Base-by-base conservation (phyloP, 2,113 vertebrate genomes). In the Tamias sibiricus region DNA sequence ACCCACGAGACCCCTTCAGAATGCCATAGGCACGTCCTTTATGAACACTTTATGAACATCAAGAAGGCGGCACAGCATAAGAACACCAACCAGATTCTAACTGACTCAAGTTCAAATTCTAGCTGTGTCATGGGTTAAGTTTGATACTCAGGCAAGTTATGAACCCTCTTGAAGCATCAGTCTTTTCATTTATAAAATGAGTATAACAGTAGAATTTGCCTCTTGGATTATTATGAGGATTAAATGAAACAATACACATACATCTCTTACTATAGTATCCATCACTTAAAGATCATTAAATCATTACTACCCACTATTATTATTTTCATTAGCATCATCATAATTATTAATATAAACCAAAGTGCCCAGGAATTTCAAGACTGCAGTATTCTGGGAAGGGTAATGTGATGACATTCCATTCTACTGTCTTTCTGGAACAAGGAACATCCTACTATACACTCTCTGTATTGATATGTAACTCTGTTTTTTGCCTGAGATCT, bases 201-300 rank as follows among this genome's bases (percentile, higher is more conserved):
- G 2, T 57, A 59, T 72, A 66, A 91, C 52, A 84, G 37, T 85
- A 75, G 8, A 64, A 84, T 47, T 74, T 62, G 44, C 57, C 13
- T 86, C 28, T 68, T 82, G 44, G 57, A 24, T 62, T 82, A 84
- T 49, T 42, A 9, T 69, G n/a, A 81, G 4, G 22, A 85, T 77
- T 93, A 94, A 86, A 77, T 93, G 30, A 94, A 93, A 44, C 19
- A 88, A 82, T 52, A 88, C 12, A 66, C 6, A 77, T 28, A 49
- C 86, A 91, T 28, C 28, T 0, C 22, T 74, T 80, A 16, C 3
- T 40, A 42, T 22, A n/a, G 8, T 74, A 19, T 69, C 71, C 44
- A 87, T 17, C 13, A 75, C 79, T 74, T 86, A 32, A 87, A 94
- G 42, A 66, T 96, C 42, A 88, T 66, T 80, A 72, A 86, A 54